Conservation (phyloP, 2,113 vertebrate species). For the Ivindomyrus marchei region DNA sequence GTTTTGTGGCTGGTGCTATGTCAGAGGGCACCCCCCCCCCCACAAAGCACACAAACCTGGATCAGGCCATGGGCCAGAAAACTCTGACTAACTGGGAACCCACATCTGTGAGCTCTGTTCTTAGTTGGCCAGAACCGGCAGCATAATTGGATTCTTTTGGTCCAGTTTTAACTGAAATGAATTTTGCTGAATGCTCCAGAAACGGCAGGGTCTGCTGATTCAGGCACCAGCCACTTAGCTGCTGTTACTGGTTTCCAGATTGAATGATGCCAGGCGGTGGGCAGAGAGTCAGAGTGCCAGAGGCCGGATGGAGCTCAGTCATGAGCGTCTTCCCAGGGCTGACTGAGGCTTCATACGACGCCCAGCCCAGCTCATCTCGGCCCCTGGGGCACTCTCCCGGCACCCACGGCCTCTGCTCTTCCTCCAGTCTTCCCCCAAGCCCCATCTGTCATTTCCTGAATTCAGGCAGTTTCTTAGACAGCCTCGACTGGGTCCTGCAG, state of each 20-base stretch:
- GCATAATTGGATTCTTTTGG: neutral
- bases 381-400: neutral
- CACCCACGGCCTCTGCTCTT: neutral
- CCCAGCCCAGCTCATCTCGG: neutral
- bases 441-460: neutral
- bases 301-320: neutral
- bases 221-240: neutral
- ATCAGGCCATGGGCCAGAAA: neutral
- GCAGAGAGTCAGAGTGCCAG: neutral
- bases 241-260: neutral
- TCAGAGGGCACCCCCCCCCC: neutral
- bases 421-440: neutral
- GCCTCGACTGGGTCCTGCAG: neutral
- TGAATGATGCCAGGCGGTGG: neutral
- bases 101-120: neutral
- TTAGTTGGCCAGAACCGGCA: neutral
- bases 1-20: neutral
- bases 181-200: neutral
- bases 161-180: neutral
- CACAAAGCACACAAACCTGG: neutral
- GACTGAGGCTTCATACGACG: neutral
- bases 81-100: neutral
- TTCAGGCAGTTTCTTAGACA: neutral
- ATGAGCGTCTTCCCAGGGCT: neutral
- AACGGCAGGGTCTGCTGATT: neutral